Evolutionary conservation across 2,888 invertebrate genomes (phyloP), one percentile per base, ranked within the genome.

Genomic region (Protodeltote pygarga): DNA sequence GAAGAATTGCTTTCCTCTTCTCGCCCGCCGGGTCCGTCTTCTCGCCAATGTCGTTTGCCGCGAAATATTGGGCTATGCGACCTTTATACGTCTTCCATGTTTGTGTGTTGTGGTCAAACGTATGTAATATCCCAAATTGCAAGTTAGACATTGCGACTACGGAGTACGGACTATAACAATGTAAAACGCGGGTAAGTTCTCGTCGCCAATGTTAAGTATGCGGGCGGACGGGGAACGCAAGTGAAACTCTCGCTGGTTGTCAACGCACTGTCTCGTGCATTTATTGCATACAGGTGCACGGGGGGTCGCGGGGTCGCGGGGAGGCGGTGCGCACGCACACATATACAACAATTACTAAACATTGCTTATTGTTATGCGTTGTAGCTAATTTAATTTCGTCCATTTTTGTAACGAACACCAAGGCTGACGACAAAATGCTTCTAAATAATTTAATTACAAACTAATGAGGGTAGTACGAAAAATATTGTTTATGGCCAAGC

Each of bases 61-160:
- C 24, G 11, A 35, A 35, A 24, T 24, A 35, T 35, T 35, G 35
- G 2, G 3, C 0, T 8, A 35, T 35, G 9, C 24, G 11, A 3
- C 19, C 25, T 17, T 37, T 37, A 10, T 38, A 20, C 17, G 28
- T 27, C 11, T 38, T 38, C 28, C 27, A 38, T 8, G 19, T 20
- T 6, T 28, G 27, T 14, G 13, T 19, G 3, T 28, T 28, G 14
- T 38, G 38, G 14, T 38, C 38, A 9, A 38, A 38, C 14, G 28
- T 23, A 39, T 21, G 21, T 3, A 39, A n/a, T 3, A 29, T 39
- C 9, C 39, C 29, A 21, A 16, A 39, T 11, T 29, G 29, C 11
- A 20, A 24, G 11, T n/a, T 16, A 3, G 15, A 23, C 8, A 23
- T 34, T 2, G 9, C 8, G n/a, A 23, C 8, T 5, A 33, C 23